Evolutionary conservation across 2,888 invertebrate species (phyloP).

Genomic region (Apoderus coryli): DNA sequence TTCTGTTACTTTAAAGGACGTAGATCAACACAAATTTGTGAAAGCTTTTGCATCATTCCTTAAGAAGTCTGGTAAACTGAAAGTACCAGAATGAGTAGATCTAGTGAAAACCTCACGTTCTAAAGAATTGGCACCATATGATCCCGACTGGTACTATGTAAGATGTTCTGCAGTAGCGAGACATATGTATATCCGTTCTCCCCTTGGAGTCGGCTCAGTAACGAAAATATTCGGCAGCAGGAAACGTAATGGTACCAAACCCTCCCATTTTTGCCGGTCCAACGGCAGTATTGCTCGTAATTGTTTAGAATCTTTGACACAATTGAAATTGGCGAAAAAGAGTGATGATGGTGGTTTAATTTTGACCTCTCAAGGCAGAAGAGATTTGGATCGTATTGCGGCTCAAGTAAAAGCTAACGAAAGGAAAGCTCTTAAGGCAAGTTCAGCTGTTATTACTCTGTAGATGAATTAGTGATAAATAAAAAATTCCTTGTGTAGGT

Average conservation of each 20-base stretch:
- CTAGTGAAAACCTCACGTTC: slow-evolving; percentile 89
- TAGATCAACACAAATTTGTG: slow-evolving; percentile 95
- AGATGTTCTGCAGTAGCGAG: slow-evolving; percentile 86
- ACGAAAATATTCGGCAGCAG: slow-evolving; percentile 96
- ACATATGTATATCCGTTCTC: slow-evolving; percentile 90
- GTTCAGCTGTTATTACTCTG: slow-evolving; percentile 23
- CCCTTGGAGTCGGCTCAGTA: slow-evolving; percentile 89
- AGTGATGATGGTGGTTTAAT: slow-evolving; percentile 78
- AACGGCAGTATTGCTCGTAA: slow-evolving; percentile 85
- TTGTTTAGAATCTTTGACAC: slow-evolving; percentile 84
- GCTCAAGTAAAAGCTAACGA: slow-evolving; percentile 67
- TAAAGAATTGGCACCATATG: slow-evolving; percentile 95
- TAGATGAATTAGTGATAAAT: slow-evolving; percentile 15
- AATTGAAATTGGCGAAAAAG: slow-evolving; percentile 83
- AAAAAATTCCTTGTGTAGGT: too few species aligned
- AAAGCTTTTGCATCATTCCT: slow-evolving; percentile 90
- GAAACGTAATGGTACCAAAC: slow-evolving; percentile 90
- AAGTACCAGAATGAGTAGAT: slow-evolving; percentile 96
- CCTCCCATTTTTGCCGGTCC: slow-evolving; percentile 88
- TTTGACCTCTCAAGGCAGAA: slow-evolving; percentile 78
- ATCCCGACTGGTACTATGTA: slow-evolving; percentile 96
- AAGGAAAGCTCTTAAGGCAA: slow-evolving; percentile 28
- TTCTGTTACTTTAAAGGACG: slow-evolving; percentile 94
- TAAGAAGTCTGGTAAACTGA: slow-evolving; percentile 96
- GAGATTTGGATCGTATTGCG: slow-evolving; percentile 96